Evolutionary conservation across 2,888 invertebrate species (phyloP).

Genomic region (Meiosimyza platycephala): DNA sequence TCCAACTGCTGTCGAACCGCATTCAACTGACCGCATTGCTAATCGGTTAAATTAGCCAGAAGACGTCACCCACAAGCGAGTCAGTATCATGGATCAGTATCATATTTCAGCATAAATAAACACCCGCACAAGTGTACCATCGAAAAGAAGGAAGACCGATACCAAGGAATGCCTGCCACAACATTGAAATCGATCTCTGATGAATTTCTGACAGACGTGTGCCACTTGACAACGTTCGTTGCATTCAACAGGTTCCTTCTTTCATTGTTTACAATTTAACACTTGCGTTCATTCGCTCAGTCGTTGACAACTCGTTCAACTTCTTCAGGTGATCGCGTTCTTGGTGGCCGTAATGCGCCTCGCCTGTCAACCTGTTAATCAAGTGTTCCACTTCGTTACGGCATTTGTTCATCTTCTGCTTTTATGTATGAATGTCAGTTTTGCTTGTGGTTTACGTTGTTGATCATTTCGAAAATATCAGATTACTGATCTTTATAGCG

Average conservation of each 20-base stretch:
- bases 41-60: background rate
- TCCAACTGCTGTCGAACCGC: background rate
- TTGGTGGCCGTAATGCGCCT: too few species aligned
- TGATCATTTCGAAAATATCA: too few species aligned
- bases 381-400: background rate
- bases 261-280: constrained; percentile 44
- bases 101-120: too few species aligned
- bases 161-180: background rate
- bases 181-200: constrained; percentile 12
- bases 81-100: too few species aligned
- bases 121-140: too few species aligned
- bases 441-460: background rate
- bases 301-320: background rate
- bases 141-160: background rate
- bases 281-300: constrained; percentile 7
- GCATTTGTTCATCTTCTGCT: background rate
- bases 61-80: too few species aligned
- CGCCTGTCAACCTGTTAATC: constrained; percentile 20
- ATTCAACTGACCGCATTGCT: background rate
- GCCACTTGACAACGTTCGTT: background rate
- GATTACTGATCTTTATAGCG: too few species aligned
- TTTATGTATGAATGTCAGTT: background rate
- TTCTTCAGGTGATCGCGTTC: too few species aligned
- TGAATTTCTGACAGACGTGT: background rate
- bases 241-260: too few species aligned